Conservation (phyloP, 2,888 invertebrate species). For the Melikaiella ostensackeni region DNA sequence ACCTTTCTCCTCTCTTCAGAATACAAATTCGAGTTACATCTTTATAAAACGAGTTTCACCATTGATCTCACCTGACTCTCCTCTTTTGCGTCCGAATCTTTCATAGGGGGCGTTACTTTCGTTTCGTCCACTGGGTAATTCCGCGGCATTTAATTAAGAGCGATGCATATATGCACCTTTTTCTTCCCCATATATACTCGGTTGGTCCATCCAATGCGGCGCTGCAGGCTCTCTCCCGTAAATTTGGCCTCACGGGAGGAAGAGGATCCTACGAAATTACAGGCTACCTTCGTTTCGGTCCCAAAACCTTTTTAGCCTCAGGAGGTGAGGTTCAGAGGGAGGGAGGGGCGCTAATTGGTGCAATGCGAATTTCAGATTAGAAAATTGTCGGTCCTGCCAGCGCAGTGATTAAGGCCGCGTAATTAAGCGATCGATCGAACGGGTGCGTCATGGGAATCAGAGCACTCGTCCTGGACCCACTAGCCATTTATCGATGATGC, state of each 20-base stretch:
- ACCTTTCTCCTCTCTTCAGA: background rate
- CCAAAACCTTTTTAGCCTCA: slow-evolving; percentile 35
- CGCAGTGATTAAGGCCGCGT: slow-evolving; percentile 50
- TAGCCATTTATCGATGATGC: slow-evolving; percentile 65
- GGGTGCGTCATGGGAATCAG: slow-evolving; percentile 58
- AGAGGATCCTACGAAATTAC: slow-evolving; percentile 52
- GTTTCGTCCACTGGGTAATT: slow-evolving; percentile 39
- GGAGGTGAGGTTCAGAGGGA: slow-evolving; percentile 1
- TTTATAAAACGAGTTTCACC: slow-evolving; percentile 18
- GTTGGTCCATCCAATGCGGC: slow-evolving; percentile 30
- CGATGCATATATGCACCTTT: slow-evolving; percentile 43
- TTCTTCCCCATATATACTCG: slow-evolving; percentile 38
- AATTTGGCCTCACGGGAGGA: slow-evolving; percentile 44
- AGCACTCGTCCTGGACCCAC: slow-evolving; percentile 71
- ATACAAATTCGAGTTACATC: slow-evolving; percentile 1
- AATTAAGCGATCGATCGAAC: slow-evolving; percentile 61
- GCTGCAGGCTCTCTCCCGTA: slow-evolving; percentile 38
- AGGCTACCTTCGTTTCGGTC: slow-evolving; percentile 52
- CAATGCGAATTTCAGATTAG: slow-evolving; percentile 50
- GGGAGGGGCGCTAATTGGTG: slow-evolving; percentile 40
- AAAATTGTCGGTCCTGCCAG: slow-evolving; percentile 50
- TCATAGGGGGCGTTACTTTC: slow-evolving; percentile 26
- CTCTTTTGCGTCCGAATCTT: slow-evolving; percentile 15
- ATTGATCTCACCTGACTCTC: slow-evolving; percentile 1
- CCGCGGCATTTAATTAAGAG: slow-evolving; percentile 53